Percentiles rank a stretch among this genome's conserved stretches.
Evolutionary conservation across 2,888 invertebrate species (phyloP).

Genomic region (Melanostoma mellinum): DNA sequence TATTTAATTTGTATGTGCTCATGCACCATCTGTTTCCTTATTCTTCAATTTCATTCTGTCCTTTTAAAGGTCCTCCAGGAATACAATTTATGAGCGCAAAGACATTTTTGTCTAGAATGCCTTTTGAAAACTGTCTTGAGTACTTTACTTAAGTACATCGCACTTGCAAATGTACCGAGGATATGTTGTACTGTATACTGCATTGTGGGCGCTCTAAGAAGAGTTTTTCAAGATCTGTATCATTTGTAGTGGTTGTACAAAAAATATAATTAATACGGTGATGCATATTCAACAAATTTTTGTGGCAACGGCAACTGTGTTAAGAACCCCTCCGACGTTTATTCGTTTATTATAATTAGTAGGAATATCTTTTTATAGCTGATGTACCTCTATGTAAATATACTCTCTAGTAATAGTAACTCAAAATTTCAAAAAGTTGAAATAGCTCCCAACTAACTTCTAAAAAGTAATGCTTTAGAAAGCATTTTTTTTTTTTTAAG

Average conservation of each 20-base stretch:
- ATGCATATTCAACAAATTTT: conserved; percentile 47
- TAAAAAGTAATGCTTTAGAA: no score
- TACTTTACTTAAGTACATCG: conserved; percentile 55
- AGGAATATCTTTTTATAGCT: conserved; percentile 29
- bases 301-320: conserved; percentile 30
- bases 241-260: conserved; percentile 16
- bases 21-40: conserved; percentile 33
- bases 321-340: conserved; percentile 42
- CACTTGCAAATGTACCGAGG: conserved; percentile 60
- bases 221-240: conserved; percentile 48
- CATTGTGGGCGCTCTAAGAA: conserved; percentile 18
- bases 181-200: conserved; percentile 43
- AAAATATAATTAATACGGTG: not conserved
- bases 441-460: no score
- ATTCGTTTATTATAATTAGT: conserved; percentile 57
- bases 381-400: conserved; percentile 10
- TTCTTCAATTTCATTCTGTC: conserved; percentile 50
- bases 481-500: no score
- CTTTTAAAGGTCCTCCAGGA: conserved; percentile 61
- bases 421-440: conserved; percentile 30
- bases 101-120: conserved; percentile 55
- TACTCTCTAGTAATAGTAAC: conserved; percentile 1
- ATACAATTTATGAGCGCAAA: conserved; percentile 61
- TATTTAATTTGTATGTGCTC: conserved; percentile 34
- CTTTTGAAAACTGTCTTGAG: conserved; percentile 63